These are phyloP conservation scores for Dissostichus mawsoni DNA, from an alignment of 2,113 vertebrate species.

Conservation along the genomic window DNA sequence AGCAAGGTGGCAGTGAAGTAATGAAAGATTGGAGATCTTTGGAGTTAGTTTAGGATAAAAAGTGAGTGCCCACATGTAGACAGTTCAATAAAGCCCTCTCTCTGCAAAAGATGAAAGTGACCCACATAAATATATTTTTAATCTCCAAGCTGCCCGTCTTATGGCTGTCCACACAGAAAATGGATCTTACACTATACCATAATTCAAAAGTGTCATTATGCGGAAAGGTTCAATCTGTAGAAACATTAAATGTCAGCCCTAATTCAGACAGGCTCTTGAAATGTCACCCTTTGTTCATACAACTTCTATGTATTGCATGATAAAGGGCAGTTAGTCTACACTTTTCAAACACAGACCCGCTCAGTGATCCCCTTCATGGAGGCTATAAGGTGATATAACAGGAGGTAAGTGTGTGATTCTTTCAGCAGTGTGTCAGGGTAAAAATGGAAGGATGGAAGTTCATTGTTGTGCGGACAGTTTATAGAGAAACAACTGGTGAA, in stretches of 20 bases:
- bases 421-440: constrained; percentile 11
- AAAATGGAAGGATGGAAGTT: background rate
- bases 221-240: constrained; percentile 23
- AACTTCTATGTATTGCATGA: constrained; percentile 14
- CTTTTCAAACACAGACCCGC: constrained; percentile 10
- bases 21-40: constrained; percentile 23
- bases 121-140: background rate
- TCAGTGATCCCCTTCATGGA: background rate
- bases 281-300: constrained; percentile 41
- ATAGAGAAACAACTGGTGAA: constrained; percentile 2
- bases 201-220: background rate
- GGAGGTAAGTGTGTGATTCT: constrained; percentile 9
- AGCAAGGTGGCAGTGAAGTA: background rate
- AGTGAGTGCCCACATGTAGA: background rate
- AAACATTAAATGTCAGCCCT: constrained; percentile 40
- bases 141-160: background rate
- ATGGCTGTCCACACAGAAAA: background rate
- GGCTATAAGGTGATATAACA: constrained; percentile 12
- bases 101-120: background rate
- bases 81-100: background rate
- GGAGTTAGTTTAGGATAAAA: background rate
- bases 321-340: constrained; percentile 28
- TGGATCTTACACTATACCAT: background rate
- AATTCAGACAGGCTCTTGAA: constrained; percentile 43
- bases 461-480: constrained; percentile 10